phyloP scores from a whole-genome alignment of 2,797 vertebrate genomes.

The Xyrichtys novacula region DNA sequence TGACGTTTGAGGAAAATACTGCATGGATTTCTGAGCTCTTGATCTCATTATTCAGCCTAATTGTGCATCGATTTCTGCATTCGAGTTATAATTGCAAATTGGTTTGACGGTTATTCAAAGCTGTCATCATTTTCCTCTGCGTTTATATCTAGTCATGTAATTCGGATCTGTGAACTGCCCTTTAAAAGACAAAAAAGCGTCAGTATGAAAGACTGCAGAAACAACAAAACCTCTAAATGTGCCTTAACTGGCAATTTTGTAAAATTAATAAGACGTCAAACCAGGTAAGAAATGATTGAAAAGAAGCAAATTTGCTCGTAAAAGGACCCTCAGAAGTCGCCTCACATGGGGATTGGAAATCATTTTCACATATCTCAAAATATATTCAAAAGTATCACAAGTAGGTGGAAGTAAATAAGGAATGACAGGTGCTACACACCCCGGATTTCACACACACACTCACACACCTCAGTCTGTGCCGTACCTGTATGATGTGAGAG shows the following conservation, averaged over 20 bases:
- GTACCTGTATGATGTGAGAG: not conserved
- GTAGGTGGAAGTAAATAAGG: not conserved
- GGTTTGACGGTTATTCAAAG: constrained; percentile 19
- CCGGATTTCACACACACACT: constrained; percentile 4
- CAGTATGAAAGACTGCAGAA: not conserved
- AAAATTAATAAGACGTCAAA: not conserved
- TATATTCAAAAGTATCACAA: not conserved
- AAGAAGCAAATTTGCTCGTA: not conserved
- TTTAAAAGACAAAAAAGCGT: not conserved
- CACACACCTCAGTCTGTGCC: not conserved
- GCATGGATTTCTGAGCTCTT: not conserved
- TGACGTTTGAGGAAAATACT: not conserved
- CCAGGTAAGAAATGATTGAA: not conserved
- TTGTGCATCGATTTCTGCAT: not conserved
- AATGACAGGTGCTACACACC: not conserved
- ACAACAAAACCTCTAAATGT: not conserved
- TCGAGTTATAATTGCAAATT: constrained; percentile 1
- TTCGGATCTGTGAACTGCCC: not conserved
- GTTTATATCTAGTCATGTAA: constrained; percentile 8
- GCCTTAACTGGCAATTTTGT: not conserved
- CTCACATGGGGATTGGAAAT: not conserved
- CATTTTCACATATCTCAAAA: not conserved
- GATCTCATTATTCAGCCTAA: not conserved
- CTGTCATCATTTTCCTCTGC: not conserved
- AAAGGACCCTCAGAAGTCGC: not conserved